Evolutionary conservation across 30 jellyfish, hydroid and myxozoan genomes (phyloP).

Genomic region (Rhopilema esculentum): DNA sequence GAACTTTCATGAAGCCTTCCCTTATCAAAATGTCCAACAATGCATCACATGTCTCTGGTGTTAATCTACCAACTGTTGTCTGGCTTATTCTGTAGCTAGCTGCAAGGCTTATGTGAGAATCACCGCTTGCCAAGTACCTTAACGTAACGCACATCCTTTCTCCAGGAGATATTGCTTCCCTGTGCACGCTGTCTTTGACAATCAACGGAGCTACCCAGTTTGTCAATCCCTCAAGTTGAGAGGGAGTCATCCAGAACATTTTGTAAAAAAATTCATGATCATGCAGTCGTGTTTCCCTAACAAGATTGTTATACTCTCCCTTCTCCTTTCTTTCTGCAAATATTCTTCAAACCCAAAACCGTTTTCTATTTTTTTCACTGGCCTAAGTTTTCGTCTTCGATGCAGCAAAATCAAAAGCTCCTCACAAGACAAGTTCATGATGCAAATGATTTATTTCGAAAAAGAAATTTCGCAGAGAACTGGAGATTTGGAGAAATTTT

Average conservation of each 20-base stretch:
- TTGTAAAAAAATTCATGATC: constrained; percentile 37
- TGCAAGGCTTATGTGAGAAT: constrained; percentile 64
- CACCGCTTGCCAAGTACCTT: constrained; percentile 68
- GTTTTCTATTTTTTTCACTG: neutral
- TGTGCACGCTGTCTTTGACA: neutral
- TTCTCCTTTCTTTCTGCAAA: constrained; percentile 38
- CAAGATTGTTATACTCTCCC: constrained; percentile 21
- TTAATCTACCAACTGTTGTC: constrained; percentile 36
- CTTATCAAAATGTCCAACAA: constrained; percentile 48
- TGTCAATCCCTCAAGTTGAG: constrained; percentile 15
- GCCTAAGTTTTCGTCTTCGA: constrained; percentile 2
- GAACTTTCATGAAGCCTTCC: neutral
- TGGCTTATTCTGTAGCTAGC: constrained; percentile 54
- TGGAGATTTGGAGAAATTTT: constrained; percentile 1
- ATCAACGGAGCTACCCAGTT: constrained; percentile 27
- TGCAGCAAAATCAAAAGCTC: constrained; percentile 25
- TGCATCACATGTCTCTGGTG: constrained; percentile 18
- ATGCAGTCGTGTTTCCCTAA: constrained; percentile 22
- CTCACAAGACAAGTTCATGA: constrained; percentile 11
- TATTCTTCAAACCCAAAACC: constrained; percentile 3
- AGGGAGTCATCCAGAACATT: constrained; percentile 39
- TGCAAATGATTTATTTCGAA: constrained; percentile 12
- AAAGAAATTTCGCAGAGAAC: neutral
- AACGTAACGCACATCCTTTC: constrained; percentile 60
- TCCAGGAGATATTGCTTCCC: constrained; percentile 24